Percentiles rank a stretch among this genome's conserved stretches.
Conservation (phyloP, 2,888 invertebrate species). For the Ennomos quercinarius region DNA sequence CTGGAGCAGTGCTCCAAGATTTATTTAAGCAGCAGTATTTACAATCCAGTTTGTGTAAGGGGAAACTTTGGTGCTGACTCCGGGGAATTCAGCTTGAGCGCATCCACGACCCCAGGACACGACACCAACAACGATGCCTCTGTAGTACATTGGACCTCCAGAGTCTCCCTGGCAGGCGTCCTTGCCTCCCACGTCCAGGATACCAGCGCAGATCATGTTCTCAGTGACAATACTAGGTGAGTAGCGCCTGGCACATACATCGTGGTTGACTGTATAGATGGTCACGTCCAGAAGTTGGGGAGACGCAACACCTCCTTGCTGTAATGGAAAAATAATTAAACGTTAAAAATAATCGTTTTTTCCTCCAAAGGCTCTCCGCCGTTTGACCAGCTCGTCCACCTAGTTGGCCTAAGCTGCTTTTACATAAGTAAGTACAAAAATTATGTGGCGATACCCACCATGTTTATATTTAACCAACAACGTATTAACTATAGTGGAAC, state of each 20-base stretch:
- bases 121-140: conserved; percentile 62
- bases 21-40: conserved; percentile 54
- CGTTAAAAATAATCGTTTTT: no score
- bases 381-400: no score
- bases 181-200: conserved; percentile 51
- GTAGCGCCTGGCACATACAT: conserved; percentile 56
- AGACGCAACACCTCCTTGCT: conserved; percentile 50
- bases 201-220: conserved; percentile 66
- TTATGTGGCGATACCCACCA: no score
- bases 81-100: conserved; percentile 67
- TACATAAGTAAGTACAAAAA: no score
- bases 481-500: no score
- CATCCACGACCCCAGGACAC: conserved; percentile 76
- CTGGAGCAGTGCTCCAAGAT: no score
- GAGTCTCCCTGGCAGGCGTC: conserved; percentile 62
- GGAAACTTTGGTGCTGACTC: conserved; percentile 69
- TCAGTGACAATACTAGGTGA: conserved; percentile 43
- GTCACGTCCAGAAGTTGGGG: conserved; percentile 49
- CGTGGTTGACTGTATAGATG: conserved; percentile 58
- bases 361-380: no score
- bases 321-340: conserved; percentile 8
- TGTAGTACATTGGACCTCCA: conserved; percentile 70
- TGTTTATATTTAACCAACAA: no score
- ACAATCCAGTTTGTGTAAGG: conserved; percentile 54
- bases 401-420: no score